These are phyloP conservation scores for Dendrocincla tyrannina DNA, from an alignment of 2,797 vertebrate species.

Conservation along the genomic window DNA sequence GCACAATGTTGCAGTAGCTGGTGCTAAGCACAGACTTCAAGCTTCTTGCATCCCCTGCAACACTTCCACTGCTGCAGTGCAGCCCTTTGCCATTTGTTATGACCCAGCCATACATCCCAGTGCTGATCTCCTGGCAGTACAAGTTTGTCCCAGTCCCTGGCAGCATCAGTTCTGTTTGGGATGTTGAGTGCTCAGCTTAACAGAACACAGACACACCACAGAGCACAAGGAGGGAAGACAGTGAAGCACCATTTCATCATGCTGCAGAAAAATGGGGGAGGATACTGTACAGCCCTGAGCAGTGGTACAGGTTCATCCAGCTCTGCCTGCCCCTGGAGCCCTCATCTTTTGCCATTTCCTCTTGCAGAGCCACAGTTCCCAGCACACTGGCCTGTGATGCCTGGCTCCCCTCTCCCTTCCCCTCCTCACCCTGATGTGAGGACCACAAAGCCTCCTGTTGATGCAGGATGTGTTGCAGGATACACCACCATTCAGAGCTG, in stretches of 20 bases:
- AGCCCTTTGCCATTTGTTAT: neutral
- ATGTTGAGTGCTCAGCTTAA: neutral
- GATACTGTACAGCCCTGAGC: neutral
- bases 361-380: neutral
- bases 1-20: neutral
- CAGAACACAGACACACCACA: neutral
- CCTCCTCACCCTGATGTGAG: accelerated
- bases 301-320: neutral
- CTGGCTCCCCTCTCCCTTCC: neutral
- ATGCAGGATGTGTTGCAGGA: neutral
- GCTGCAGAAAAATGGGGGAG: neutral
- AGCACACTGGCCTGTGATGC: neutral
- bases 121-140: neutral
- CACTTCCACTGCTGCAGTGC: neutral
- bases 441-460: neutral
- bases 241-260: neutral
- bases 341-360: neutral
- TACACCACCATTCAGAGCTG: neutral
- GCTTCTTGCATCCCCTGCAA: neutral
- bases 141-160: neutral
- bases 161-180: neutral
- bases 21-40: neutral
- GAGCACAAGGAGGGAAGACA: neutral
- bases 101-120: neutral
- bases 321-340: neutral